Evolutionary conservation across 1,140 invertebrate species (phyloP), one percentile per base, ranked within the genome.

Genomic region (Chironomus striatipennis): DNA sequence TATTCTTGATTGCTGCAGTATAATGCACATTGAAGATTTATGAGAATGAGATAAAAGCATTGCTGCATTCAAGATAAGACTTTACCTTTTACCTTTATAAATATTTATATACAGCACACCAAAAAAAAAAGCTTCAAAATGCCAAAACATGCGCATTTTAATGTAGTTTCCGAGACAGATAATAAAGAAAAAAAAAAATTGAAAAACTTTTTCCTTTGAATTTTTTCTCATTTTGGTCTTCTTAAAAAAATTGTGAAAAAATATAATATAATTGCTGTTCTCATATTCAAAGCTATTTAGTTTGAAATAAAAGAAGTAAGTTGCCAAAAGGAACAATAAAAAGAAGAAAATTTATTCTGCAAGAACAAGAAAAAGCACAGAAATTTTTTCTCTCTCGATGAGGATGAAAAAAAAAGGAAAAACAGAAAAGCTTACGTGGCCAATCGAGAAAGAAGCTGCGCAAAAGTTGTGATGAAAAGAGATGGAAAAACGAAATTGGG

Each of bases 401-500:
- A 5, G 5, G 10, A 70, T n/a, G 47, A 57, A 57, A 57, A 57
- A 57, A n/a, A n/a, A 57, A 8, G 47, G 20, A 20, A 18, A 10
- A n/a, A n/a, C n/a, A n/a, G n/a, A 4, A 70, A 70, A 70, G 20
- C 65, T 70, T 70, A 20, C 17, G 47, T 21, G 65, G 18, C 65
- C 65, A 70, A 70, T 70, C 65, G 65, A 70, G 65, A 57, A n/a
- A 70, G 65, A 70, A 70, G 65, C 65, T 70, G 65, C 65, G 65
- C 65, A 70, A 70, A 70, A 70, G 65, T 70, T 70, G 7, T 9
- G 17, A 70, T 70, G 17, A 70, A 70, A 70, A 70, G 65, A 70
- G 65, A 70, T 70, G 65, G 65, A 70, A 70, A 70, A 18, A 20
- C 9, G 18, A 20, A 70, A 70, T 70, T 70, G 17, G 65, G 65